phyloP scores from a whole-genome alignment of 2,888 invertebrate genomes.

The Drosophila kokeensis region DNA sequence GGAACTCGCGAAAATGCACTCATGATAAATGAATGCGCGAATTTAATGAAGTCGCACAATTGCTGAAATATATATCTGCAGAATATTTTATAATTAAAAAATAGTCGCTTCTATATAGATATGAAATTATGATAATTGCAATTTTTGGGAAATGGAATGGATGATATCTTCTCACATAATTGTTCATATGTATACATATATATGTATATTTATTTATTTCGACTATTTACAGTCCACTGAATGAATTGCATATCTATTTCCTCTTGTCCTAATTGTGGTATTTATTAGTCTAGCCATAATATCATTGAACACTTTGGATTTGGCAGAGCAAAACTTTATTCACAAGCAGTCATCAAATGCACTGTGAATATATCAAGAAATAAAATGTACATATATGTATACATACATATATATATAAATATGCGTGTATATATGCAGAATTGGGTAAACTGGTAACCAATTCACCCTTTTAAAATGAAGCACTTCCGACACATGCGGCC shows the following conservation, averaged over 20 bases:
- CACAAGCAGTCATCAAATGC: background rate
- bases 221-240: background rate
- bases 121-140: background rate
- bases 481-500: slow-evolving; percentile 72
- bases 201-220: background rate
- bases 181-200: background rate
- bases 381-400: background rate
- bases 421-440: background rate
- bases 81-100: slow-evolving; percentile 42
- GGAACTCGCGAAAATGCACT: slow-evolving; percentile 54
- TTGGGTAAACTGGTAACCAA: slow-evolving; percentile 23
- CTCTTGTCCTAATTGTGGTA: background rate
- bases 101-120: background rate
- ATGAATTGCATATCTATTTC: background rate
- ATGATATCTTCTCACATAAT: background rate
- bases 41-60: slow-evolving; percentile 78
- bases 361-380: background rate
- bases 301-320: background rate
- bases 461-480: slow-evolving; percentile 67
- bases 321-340: background rate
- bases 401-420: background rate
- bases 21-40: slow-evolving; percentile 66
- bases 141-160: background rate
- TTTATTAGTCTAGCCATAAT: background rate
- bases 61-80: slow-evolving; percentile 57